Conservation (phyloP, 2,888 invertebrate species). For the Hyles lineata region DNA sequence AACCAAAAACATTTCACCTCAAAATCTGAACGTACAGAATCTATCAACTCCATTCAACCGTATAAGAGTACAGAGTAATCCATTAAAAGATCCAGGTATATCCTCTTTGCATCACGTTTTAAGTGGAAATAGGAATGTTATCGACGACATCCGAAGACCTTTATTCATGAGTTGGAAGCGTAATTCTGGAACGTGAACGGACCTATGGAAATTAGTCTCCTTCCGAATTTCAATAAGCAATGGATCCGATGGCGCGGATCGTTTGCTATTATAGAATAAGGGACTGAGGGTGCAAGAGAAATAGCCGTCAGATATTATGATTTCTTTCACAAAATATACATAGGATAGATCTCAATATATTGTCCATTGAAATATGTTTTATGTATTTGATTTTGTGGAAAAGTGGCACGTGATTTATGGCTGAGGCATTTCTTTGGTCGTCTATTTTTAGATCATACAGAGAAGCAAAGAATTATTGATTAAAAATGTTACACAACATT, state of each 20-base stretch:
- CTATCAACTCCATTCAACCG: background rate
- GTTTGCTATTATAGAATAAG: slow-evolving; percentile 22
- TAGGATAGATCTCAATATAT: background rate
- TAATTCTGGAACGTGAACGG: slow-evolving; percentile 37
- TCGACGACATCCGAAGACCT: slow-evolving; percentile 42
- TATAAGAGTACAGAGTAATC: background rate
- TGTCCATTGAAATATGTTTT: background rate
- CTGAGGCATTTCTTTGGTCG: too few relatives aligned
- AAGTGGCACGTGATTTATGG: too few relatives aligned
- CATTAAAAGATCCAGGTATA: slow-evolving; percentile 22
- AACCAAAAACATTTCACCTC: too few relatives aligned
- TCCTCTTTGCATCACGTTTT: slow-evolving; percentile 22
- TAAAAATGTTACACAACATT: too few relatives aligned
- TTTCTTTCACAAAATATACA: slow-evolving; percentile 19
- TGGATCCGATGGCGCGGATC: slow-evolving; percentile 26
- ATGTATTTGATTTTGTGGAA: background rate
- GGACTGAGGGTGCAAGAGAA: slow-evolving; percentile 9
- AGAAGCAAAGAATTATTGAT: too few relatives aligned
- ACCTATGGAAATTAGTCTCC: slow-evolving; percentile 48
- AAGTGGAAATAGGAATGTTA: slow-evolving; percentile 40
- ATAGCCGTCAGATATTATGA: slow-evolving; percentile 31
- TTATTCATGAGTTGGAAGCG: slow-evolving; percentile 52
- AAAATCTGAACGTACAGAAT: background rate
- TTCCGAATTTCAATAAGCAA: slow-evolving; percentile 48
- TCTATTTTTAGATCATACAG: too few relatives aligned